These are phyloP conservation scores for Xylocampa areola DNA, from an alignment of 2,888 invertebrate genomes.

Conservation along the genomic window DNA sequence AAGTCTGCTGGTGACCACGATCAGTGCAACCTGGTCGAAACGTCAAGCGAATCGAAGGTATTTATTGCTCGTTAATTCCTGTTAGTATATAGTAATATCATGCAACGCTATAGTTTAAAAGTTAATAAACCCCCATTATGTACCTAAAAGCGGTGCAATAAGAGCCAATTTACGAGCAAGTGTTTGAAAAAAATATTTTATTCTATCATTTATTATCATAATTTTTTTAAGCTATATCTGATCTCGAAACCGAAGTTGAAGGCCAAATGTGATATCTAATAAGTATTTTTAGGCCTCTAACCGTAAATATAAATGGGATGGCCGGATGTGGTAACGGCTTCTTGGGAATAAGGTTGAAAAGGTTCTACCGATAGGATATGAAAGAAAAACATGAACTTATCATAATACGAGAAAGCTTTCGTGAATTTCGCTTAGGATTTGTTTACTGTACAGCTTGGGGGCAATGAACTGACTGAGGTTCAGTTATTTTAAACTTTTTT, in stretches of 20 bases:
- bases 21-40: no score
- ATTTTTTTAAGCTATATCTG: background rate
- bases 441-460: background rate
- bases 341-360: constrained; percentile 20
- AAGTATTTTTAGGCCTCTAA: constrained; percentile 24
- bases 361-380: constrained; percentile 12
- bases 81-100: no score
- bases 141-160: no score
- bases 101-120: no score
- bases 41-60: no score
- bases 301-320: constrained; percentile 35
- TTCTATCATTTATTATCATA: no score
- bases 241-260: constrained; percentile 4
- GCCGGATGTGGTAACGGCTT: constrained; percentile 30
- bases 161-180: no score
- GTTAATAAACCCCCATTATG: no score
- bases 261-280: background rate
- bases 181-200: no score
- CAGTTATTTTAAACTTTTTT: background rate
- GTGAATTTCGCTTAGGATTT: background rate
- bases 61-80: no score
- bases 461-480: background rate
- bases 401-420: background rate
- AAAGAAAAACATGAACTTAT: constrained; percentile 18
- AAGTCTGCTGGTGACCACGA: no score